These are phyloP conservation scores for Montipora capricornis DNA, from an alignment of 64 coral and sea anemone species.

Conservation along the genomic window DNA sequence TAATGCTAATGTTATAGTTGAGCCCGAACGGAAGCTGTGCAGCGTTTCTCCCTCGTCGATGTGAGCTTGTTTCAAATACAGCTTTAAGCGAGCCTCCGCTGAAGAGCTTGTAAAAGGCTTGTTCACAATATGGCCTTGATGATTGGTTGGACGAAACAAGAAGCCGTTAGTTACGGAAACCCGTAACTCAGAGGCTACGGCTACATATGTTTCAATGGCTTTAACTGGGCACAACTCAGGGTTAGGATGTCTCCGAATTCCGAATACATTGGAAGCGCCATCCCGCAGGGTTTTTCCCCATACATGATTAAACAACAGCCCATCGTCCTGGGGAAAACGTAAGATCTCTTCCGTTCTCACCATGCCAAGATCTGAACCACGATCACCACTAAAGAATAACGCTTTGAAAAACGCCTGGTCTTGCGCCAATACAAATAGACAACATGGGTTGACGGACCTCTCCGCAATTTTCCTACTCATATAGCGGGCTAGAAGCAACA, in stretches of 20 bases:
- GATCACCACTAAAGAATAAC: not conserved
- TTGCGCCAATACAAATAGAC: not conserved
- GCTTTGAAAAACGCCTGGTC: conserved; percentile 11
- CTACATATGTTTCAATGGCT: no score
- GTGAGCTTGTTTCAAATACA: no score
- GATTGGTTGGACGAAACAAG: no score
- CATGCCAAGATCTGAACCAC: not conserved
- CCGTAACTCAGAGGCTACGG: not conserved
- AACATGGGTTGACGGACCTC: not conserved
- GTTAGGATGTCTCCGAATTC: not conserved
- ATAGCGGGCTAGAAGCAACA: not conserved
- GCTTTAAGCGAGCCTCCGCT: no score
- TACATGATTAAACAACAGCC: not conserved
- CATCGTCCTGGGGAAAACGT: no score
- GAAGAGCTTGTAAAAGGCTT: no score
- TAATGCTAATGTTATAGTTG: no score
- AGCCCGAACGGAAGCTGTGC: no score
- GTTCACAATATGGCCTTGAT: no score
- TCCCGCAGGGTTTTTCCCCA: no score
- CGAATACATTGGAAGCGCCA: not conserved
- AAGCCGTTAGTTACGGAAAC: not conserved
- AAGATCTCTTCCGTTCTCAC: not conserved
- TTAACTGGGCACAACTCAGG: no score
- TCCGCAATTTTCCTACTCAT: not conserved
- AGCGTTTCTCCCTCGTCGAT: no score